Evolutionary conservation across 2,888 invertebrate species (phyloP), one percentile per base, ranked within the genome.

Genomic region (Hybos culiciformis): DNA sequence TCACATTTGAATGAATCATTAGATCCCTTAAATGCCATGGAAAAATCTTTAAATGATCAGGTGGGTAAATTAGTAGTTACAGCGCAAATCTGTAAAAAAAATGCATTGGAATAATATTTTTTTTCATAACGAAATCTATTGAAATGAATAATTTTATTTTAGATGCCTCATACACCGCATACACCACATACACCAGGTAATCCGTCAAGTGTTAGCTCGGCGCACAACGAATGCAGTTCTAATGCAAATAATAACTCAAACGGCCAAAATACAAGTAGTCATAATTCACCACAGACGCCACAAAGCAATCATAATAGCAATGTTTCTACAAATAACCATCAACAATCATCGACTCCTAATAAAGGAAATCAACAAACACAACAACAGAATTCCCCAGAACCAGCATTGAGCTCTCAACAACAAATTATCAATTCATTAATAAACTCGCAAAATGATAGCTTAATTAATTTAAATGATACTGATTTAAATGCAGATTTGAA

Each of bases 21-120:
- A 51, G 90, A 91, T 68, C 88, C 90, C 37, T 73, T 91, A 7
- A 90, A 88, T 59, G 90, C 90, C 40, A 91, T 91, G 84, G 91
- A 91, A 62, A 91, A 91, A 64, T 84, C 86, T 54, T 71, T 91
- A 41, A 86, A 82, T 61, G 90, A 90, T 67, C 88, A 88, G 80
- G 87, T 84, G n/a, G n/a, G n/a, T n/a, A 69, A 46, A 53, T 46
- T 37, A 2, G 1, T 8, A 17, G n/a, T 3, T 14, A 1, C 2
- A 15, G 3, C 3, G 15, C 36, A 11, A 7, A 15, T 34, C 12
- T 19, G 12, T 40, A 12, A n/a, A n/a, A n/a, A n/a, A n/a, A n/a
- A n/a, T n/a, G n/a, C 12, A 14, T 17, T 26, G 3, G 21, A 26
- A 23, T 44, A 44, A 11, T 36, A 44, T 44, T 37, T 37, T 47